A percentile compares a stretch with the other conserved stretches of the same genome.
phyloP scores from a whole-genome alignment of 2,888 invertebrate species.

The Xestia sexstrigata region DNA sequence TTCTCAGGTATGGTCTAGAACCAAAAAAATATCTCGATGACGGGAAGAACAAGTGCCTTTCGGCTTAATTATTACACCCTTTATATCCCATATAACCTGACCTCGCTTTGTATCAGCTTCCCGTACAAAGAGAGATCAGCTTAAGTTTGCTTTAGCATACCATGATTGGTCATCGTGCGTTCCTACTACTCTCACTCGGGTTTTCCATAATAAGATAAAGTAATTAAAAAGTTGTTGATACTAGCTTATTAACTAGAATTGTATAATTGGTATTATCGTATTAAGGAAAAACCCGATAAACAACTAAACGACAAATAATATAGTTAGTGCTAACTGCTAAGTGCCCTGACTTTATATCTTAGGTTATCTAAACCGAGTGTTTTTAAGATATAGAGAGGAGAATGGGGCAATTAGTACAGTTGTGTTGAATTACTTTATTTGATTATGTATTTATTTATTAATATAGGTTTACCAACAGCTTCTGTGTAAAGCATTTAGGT shows the following conservation, averaged over 20 bases:
- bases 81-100: too few species aligned
- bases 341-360: conserved; percentile 11
- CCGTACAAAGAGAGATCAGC: too few species aligned
- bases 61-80: too few species aligned
- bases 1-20: too few species aligned
- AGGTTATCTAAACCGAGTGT: conserved; percentile 29
- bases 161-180: too few species aligned
- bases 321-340: conserved; percentile 16
- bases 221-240: not conserved
- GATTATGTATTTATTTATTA: too few species aligned
- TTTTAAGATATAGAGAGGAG: conserved; percentile 15
- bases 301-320: not conserved
- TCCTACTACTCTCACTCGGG: not conserved
- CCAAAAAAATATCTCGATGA: too few species aligned
- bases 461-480: too few species aligned
- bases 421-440: not conserved
- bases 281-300: conserved; percentile 13
- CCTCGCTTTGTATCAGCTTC: too few species aligned
- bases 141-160: too few species aligned
- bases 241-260: conserved; percentile 14
- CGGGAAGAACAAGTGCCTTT: too few species aligned
- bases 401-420: conserved; percentile 1
- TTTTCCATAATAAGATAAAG: not conserved
- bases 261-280: not conserved
- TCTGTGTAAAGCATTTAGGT: too few species aligned